Conservation (phyloP, 2,797 vertebrate species). For the Oreortyx pictus region DNA sequence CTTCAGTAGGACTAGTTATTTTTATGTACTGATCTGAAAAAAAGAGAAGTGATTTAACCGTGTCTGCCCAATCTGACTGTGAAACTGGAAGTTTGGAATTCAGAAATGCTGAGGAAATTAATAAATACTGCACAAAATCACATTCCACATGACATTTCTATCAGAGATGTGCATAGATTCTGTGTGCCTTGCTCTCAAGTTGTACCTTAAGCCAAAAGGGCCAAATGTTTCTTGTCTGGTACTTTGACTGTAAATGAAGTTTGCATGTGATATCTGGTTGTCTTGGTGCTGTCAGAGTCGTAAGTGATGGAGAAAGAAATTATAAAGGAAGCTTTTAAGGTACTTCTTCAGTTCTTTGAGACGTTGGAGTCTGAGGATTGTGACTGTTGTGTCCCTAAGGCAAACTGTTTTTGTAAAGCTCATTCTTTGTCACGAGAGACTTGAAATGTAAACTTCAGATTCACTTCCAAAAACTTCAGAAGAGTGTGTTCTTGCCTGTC, state of each 20-base stretch:
- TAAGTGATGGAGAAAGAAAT: not conserved
- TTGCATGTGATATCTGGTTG: not conserved
- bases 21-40: not conserved
- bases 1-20: not conserved
- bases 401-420: conserved; percentile 14
- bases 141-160: not conserved
- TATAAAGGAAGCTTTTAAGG: not conserved
- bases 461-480: not conserved
- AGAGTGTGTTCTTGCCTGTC: not conserved
- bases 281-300: not conserved
- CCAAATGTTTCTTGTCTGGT: not conserved
- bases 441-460: not conserved
- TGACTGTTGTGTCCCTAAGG: not conserved
- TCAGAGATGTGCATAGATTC: not conserved
- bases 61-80: not conserved
- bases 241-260: not conserved
- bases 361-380: not conserved
- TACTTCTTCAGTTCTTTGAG: not conserved
- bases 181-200: conserved; percentile 41
- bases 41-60: not conserved
- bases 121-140: not conserved
- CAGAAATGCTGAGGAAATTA: not conserved
- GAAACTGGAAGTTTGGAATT: conserved; percentile 3
- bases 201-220: conserved; percentile 28
- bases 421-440: not conserved